phyloP scores from a whole-genome alignment of 2,113 vertebrate genomes.

The Hydrochoerus hydrochaeris region DNA sequence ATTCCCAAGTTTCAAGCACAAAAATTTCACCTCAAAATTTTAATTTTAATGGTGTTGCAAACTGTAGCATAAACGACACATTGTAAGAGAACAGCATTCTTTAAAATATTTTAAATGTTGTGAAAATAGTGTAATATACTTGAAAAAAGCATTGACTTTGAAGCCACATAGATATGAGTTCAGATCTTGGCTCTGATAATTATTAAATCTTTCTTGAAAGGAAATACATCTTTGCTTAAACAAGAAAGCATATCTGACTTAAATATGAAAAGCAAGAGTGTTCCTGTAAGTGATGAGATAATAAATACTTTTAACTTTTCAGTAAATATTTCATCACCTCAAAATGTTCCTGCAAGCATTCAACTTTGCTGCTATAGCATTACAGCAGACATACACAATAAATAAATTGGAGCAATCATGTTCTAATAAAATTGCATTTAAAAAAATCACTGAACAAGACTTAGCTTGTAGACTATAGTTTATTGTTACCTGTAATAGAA shows the following conservation, averaged over 20 bases:
- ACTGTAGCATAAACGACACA: not conserved
- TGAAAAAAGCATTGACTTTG: not conserved
- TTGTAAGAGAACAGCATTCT: not conserved
- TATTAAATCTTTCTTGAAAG: not conserved
- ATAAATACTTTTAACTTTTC: not conserved
- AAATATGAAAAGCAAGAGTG: not conserved
- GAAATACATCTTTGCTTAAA: not conserved
- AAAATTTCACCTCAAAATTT: not conserved
- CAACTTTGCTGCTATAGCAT: not conserved
- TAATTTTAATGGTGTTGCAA: not conserved
- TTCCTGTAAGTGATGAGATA: not conserved
- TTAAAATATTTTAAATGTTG: not conserved
- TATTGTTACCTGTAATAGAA: not conserved
- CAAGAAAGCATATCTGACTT: not conserved
- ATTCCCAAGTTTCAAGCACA: not conserved
- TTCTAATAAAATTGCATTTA: conserved; percentile 32
- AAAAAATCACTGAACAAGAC: not conserved
- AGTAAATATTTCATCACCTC: not conserved
- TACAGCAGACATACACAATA: not conserved
- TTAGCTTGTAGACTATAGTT: not conserved
- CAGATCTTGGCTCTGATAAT: not conserved
- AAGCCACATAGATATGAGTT: not conserved
- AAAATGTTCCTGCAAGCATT: not conserved
- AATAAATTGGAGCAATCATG: not conserved
- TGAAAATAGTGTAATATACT: not conserved